Percentiles rank a stretch among this genome's conserved stretches.
Evolutionary conservation across 2,113 vertebrate genomes (phyloP).

Genomic region (Tapirus terrestris): DNA sequence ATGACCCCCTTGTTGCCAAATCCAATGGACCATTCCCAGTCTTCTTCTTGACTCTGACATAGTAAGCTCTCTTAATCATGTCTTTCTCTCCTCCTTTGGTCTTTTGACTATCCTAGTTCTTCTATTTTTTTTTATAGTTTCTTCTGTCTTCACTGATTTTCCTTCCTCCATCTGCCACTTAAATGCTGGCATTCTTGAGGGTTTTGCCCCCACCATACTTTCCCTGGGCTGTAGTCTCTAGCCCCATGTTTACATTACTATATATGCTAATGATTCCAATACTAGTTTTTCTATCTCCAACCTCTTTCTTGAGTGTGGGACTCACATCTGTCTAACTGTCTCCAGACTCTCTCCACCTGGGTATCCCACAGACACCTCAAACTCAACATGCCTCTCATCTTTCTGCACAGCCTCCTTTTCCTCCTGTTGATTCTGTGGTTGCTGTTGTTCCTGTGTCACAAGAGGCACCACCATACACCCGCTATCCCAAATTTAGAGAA

Average conservation of each 20-base stretch:
- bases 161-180: background rate
- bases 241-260: background rate
- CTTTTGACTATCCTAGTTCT: background rate
- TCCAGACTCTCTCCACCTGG: background rate
- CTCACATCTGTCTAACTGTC: background rate
- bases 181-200: background rate
- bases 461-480: background rate
- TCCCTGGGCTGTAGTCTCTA: background rate
- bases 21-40: background rate
- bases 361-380: background rate
- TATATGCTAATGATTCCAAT: background rate
- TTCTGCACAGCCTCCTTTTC: background rate
- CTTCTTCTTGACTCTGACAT: background rate
- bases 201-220: background rate
- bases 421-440: background rate
- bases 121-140: background rate
- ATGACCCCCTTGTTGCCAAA: background rate
- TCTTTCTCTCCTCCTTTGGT: background rate
- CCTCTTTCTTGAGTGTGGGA: background rate
- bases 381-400: background rate
- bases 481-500: background rate
- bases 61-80: background rate
- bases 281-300: background rate
- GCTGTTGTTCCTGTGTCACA: background rate
- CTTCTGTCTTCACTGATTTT: background rate